Evolutionary conservation across 2,113 vertebrate genomes (phyloP), one percentile per base, ranked within the genome.

Genomic region (Anoplopoma fimbria): DNA sequence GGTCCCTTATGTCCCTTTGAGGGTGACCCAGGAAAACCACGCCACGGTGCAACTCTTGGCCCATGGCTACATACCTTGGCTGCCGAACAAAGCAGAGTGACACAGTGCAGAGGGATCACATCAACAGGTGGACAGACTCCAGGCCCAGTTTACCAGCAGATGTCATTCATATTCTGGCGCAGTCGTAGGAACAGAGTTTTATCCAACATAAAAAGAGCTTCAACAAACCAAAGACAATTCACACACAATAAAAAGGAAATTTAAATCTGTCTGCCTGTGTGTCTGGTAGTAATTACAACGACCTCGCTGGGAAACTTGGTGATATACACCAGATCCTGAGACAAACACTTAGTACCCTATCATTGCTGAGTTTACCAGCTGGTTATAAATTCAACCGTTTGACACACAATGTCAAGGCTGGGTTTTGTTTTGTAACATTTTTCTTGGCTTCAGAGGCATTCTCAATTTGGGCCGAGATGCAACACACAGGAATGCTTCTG

Each of bases 221-320:
- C 23, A 55, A 23, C 36, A 73, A 85, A 89, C 27, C 77, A 38
- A 79, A 80, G 42, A 77, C 73, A 45, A 51, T 70, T 81, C 63
- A 77, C 29, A 68, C 38, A 42, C 29, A 45, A 12, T 3, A 60
- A 55, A 63, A 69, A 53, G 34, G 64, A n/a, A 58, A 69, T 70
- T 78, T 6, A 70, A 31, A 38, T 83, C 49, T 71, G 76, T 83
- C 68, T 85, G 53, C 63, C 73, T 84, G n/a, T 36, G 23, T 63
- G 85, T 93, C 91, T 92, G 91, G 71, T 75, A 85, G 69, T 88
- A 67, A 91, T 92, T 87, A 90, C 38, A 70, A 78, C 84, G 73
- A 49, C 79, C 77, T 84, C 70, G 53, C 40, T 79, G 62, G 77
- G 64, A 89, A 89, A 69, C 14, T 15, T 15, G 2, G 33, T 90